These are phyloP conservation scores for Elaphurus davidianus DNA, from an alignment of 2,113 vertebrate species.

Conservation along the genomic window DNA sequence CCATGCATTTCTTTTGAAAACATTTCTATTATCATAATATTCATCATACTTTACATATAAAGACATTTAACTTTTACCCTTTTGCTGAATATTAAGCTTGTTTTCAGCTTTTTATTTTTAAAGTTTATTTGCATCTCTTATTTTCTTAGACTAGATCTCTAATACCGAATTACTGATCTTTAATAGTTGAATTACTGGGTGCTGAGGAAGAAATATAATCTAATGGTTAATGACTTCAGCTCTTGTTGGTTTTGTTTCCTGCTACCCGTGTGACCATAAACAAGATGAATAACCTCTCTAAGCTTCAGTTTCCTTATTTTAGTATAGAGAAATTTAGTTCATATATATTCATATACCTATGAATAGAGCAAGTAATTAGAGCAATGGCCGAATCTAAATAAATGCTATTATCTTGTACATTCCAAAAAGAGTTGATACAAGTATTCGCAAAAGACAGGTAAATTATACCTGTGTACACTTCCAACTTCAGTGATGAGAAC, in stretches of 20 bases:
- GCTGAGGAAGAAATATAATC: not conserved
- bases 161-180: not conserved
- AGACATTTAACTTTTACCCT: not conserved
- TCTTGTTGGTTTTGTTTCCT: not conserved
- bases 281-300: not conserved
- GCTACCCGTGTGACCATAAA: not conserved
- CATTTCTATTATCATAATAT: not conserved
- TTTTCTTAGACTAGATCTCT: not conserved
- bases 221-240: not conserved
- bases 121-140: not conserved
- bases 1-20: not conserved
- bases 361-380: not conserved
- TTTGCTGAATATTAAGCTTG: not conserved
- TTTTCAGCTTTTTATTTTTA: not conserved
- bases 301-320: not conserved
- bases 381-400: not conserved
- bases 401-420: conserved; percentile 23
- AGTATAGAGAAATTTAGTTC: not conserved
- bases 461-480: not conserved
- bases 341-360: not conserved
- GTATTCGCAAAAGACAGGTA: not conserved
- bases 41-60: not conserved
- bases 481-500: not conserved
- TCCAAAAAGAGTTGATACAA: not conserved
- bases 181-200: not conserved